A percentile compares a stretch with the other conserved stretches of the same genome.
Evolutionary conservation across 2,888 invertebrate genomes (phyloP).

Genomic region (Phragmatobia fuliginosa): DNA sequence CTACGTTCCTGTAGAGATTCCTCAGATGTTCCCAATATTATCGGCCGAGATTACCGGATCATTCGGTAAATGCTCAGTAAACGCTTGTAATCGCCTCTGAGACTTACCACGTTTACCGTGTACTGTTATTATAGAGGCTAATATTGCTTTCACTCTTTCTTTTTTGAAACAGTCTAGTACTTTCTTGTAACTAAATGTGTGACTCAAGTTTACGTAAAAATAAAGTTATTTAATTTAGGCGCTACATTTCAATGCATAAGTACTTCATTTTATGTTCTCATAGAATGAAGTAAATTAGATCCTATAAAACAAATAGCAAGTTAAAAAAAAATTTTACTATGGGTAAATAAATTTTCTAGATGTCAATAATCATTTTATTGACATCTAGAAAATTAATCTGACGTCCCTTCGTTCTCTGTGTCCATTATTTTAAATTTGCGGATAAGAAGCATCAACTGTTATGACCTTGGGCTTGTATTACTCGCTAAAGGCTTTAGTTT

Average conservation of each 20-base stretch:
- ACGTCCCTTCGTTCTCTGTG: too few relatives aligned
- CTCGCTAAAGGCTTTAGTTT: too few relatives aligned
- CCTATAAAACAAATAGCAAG: too few relatives aligned
- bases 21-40: slow-evolving; percentile 73
- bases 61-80: slow-evolving; percentile 75
- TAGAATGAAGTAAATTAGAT: too few relatives aligned
- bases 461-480: too few relatives aligned
- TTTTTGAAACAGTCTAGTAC: slow-evolving; percentile 20
- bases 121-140: slow-evolving; percentile 70
- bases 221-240: neutral
- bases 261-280: too few relatives aligned
- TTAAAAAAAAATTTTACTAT: too few relatives aligned
- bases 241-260: too few relatives aligned
- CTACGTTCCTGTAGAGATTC: slow-evolving; percentile 64
- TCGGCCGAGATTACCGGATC: slow-evolving; percentile 75
- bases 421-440: neutral
- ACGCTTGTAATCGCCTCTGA: slow-evolving; percentile 79
- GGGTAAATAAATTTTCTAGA: too few relatives aligned
- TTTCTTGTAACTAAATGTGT: neutral
- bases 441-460: too few relatives aligned
- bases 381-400: too few relatives aligned
- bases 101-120: slow-evolving; percentile 76
- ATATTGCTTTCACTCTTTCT: slow-evolving; percentile 53
- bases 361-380: too few relatives aligned
- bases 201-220: neutral